These are phyloP conservation scores for Microcebus ravelobensis DNA, from an alignment of 2,113 vertebrate genomes.

Conservation along the genomic window DNA sequence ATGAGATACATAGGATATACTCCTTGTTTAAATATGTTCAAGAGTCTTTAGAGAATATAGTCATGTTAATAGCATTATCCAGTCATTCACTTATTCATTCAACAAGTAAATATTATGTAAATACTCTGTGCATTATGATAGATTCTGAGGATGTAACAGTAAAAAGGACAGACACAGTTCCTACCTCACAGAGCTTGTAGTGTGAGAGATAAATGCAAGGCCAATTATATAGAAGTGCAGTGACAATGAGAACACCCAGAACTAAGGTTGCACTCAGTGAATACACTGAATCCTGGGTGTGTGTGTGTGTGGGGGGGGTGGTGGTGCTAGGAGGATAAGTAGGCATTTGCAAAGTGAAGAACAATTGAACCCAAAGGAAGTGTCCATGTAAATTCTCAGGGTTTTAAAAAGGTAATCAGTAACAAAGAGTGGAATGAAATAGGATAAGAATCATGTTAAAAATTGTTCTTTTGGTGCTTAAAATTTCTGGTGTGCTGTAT, in stretches of 20 bases:
- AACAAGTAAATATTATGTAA: background rate
- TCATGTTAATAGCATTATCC: background rate
- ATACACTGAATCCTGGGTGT: background rate
- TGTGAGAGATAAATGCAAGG: background rate
- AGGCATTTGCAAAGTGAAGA: background rate
- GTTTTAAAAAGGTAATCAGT: background rate
- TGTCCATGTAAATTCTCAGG: background rate
- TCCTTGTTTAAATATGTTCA: background rate
- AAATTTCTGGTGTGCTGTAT: conserved; percentile 36
- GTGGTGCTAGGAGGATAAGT: background rate
- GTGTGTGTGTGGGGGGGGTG: background rate
- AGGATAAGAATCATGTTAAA: background rate
- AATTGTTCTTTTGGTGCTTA: conserved; percentile 46
- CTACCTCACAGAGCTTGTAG: background rate
- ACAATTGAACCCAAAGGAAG: background rate
- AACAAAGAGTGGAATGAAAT: background rate
- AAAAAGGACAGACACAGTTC: background rate
- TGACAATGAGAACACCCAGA: background rate
- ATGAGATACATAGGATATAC: background rate
- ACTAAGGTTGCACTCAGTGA: background rate
- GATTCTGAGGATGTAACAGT: background rate
- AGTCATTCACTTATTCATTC: background rate
- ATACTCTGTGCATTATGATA: background rate
- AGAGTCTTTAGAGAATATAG: background rate
- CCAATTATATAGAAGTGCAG: background rate